Percentiles rank a stretch among this genome's conserved stretches.
Conservation (phyloP, 2,888 invertebrate genomes). For the Endotricha flammealis region DNA sequence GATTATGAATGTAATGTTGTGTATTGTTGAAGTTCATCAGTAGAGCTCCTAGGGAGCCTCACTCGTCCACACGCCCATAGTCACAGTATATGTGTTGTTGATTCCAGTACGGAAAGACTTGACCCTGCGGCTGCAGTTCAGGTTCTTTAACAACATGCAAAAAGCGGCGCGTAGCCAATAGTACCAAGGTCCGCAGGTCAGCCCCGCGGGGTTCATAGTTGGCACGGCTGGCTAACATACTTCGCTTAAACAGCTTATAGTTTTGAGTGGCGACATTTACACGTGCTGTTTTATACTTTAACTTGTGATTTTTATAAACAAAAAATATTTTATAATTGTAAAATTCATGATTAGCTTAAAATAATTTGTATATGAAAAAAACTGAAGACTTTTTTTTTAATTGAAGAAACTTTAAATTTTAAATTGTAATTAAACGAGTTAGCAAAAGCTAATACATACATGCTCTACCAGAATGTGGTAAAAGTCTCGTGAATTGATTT, state of each 20-base stretch:
- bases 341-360: too few relatives aligned
- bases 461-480: too few relatives aligned
- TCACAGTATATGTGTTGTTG: constrained; percentile 70
- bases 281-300: constrained; percentile 55
- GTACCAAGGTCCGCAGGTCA: constrained; percentile 53
- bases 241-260: constrained; percentile 68
- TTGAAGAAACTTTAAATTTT: too few relatives aligned
- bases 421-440: too few relatives aligned
- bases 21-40: constrained; percentile 27
- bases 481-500: too few relatives aligned
- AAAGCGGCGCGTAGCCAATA: constrained; percentile 92
- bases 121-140: constrained; percentile 96
- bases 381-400: too few relatives aligned
- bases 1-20: background rate
- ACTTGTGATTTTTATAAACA: constrained; percentile 7
- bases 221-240: constrained; percentile 62
- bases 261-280: constrained; percentile 56
- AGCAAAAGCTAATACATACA: too few relatives aligned
- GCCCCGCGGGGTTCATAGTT: constrained; percentile 50
- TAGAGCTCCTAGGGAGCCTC: background rate
- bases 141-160: constrained; percentile 95
- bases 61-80: constrained; percentile 35
- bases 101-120: constrained; percentile 96
- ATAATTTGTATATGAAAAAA: too few relatives aligned
- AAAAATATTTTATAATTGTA: too few relatives aligned